Evolutionary conservation across 2,797 vertebrate species (phyloP).

Genomic region (Microhierax caerulescens): DNA sequence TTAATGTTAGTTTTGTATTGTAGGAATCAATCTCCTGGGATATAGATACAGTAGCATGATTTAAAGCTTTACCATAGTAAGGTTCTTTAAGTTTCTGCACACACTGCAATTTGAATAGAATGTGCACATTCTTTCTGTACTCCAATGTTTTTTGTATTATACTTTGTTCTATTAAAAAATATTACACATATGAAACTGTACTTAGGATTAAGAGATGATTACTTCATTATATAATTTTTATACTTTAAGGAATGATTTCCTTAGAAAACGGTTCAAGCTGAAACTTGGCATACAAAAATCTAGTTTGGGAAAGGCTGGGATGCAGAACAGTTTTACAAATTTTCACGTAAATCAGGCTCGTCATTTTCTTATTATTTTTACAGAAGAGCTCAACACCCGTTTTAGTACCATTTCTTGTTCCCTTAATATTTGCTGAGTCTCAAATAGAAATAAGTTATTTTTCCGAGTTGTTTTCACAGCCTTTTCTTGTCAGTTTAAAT

Average conservation of each 20-base stretch:
- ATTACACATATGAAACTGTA: not conserved
- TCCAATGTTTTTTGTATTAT: not conserved
- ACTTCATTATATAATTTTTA: not conserved
- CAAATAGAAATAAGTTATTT: constrained; percentile 8
- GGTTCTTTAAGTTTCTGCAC: constrained; percentile 13
- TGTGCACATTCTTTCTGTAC: not conserved
- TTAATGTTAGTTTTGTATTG: not conserved
- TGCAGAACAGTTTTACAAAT: not conserved
- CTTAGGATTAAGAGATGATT: not conserved
- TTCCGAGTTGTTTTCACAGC: constrained; percentile 28
- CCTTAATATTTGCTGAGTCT: not conserved
- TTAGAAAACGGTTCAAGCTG: not conserved
- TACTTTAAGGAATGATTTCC: not conserved
- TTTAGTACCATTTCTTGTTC: not conserved
- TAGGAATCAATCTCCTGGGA: constrained; percentile 13
- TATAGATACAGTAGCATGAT: constrained; percentile 38
- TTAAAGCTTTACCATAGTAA: not conserved
- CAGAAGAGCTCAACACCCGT: not conserved
- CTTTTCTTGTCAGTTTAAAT: constrained; percentile 14
- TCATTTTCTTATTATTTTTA: not conserved
- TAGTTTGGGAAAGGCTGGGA: not conserved
- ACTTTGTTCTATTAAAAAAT: not conserved
- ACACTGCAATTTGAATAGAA: not conserved
- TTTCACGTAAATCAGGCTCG: not conserved
- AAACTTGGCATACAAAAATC: not conserved